These are phyloP conservation scores for Neolamprologus ventralis DNA, from an alignment of 2,113 vertebrate species.

Conservation along the genomic window DNA sequence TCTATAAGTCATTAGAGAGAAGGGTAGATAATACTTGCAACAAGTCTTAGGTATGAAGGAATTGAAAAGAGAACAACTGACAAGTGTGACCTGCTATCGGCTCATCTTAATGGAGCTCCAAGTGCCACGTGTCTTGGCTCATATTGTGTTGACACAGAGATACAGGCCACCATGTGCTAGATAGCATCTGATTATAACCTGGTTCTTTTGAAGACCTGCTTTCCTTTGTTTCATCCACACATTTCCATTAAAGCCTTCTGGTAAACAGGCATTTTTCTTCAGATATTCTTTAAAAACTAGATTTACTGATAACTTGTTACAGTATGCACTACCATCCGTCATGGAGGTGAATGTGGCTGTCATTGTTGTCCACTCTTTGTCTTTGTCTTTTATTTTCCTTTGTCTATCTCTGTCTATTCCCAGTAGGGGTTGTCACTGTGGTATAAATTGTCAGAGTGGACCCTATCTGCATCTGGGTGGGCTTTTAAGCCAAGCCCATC, in stretches of 20 bases:
- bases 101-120: constrained; percentile 44
- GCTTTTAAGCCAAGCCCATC: constrained; percentile 70
- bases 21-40: neutral
- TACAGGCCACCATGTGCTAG: constrained; percentile 25
- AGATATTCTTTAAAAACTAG: neutral
- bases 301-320: neutral
- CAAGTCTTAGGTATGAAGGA: neutral
- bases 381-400: constrained; percentile 1
- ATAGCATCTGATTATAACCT: constrained; percentile 63
- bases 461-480: constrained; percentile 61
- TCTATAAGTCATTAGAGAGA: constrained; percentile 23
- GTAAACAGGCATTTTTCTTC: neutral
- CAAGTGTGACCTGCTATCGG: constrained; percentile 31
- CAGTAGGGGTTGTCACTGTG: constrained; percentile 27
- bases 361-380: neutral
- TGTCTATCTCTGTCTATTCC: neutral
- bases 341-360: neutral
- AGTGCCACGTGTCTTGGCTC: constrained; percentile 45
- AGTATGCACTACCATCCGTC: neutral
- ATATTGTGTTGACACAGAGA: constrained; percentile 49
- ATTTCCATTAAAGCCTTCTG: neutral
- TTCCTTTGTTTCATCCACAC: constrained; percentile 1
- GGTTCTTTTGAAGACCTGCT: constrained; percentile 46
- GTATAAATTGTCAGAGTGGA: constrained; percentile 52
- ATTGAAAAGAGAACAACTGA: constrained; percentile 25